These are phyloP conservation scores for Champsocephalus esox DNA, from an alignment of 2,797 vertebrate species.

Conservation along the genomic window DNA sequence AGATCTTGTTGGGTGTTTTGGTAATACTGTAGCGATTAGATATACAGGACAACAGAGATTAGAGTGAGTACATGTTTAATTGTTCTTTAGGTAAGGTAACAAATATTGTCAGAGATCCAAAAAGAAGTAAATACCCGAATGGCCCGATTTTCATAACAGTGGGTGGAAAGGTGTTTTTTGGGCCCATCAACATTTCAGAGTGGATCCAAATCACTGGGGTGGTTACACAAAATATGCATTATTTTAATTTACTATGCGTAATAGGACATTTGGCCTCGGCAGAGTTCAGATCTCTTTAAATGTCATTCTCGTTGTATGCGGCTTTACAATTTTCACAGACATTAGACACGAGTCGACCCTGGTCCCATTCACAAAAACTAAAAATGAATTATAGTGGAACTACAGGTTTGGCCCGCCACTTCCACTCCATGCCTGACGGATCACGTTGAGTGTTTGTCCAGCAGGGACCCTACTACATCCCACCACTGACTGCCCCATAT, in stretches of 20 bases:
- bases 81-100: background rate
- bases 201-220: no score
- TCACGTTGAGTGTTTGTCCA: constrained; percentile 61
- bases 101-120: background rate
- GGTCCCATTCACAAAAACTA: constrained; percentile 49
- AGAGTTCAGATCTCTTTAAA: no score
- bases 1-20: background rate
- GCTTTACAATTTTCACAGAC: constrained; percentile 30
- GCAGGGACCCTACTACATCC: constrained; percentile 21
- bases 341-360: constrained; percentile 9
- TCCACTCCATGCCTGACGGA: constrained; percentile 54
- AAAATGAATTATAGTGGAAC: constrained; percentile 15
- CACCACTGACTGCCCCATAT: constrained; percentile 38
- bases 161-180: no score
- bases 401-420: constrained; percentile 36
- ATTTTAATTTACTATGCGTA: no score
- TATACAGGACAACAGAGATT: background rate
- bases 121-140: no score
- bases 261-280: no score
- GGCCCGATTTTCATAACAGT: no score
- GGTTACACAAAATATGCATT: no score
- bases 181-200: no score
- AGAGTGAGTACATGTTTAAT: background rate
- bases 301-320: background rate
- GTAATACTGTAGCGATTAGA: background rate